phyloP scores from a whole-genome alignment of 2,888 invertebrate species.

The Scaptodrosophila latifasciaeformis region DNA sequence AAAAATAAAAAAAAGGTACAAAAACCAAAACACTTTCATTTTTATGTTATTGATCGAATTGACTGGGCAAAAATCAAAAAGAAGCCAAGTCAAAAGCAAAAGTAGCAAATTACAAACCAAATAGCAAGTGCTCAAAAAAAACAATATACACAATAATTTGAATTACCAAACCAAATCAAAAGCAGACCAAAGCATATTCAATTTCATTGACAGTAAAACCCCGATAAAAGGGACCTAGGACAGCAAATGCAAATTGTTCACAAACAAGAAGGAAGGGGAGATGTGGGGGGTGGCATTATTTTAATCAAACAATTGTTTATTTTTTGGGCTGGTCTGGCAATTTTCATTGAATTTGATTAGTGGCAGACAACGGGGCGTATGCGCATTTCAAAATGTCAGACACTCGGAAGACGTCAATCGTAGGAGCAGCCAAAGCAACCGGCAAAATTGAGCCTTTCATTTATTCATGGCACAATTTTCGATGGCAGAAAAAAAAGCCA shows the following conservation, averaged over 20 bases:
- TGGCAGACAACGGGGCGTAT: conserved; percentile 36
- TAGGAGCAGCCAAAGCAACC: conserved; percentile 1
- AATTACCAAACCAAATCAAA: too few species aligned
- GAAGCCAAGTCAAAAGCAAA: conserved; percentile 16
- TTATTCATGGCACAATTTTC: conserved; percentile 34
- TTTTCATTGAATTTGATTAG: conserved; percentile 20
- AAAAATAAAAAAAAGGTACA: conserved; percentile 42
- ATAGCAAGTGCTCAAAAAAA: conserved; percentile 25
- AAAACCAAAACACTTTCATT: conserved; percentile 57
- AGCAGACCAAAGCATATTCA: too few species aligned
- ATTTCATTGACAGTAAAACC: too few species aligned
- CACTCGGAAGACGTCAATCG: conserved; percentile 19
- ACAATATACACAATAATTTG: too few species aligned
- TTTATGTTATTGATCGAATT: conserved; percentile 37
- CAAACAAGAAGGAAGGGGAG: too few species aligned
- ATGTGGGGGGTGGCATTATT: conserved; percentile 5
- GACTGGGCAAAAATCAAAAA: conserved; percentile 27
- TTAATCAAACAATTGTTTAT: conserved; percentile 42
- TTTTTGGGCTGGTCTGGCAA: conserved; percentile 6
- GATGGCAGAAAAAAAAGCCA: too few species aligned
- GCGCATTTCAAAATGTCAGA: conserved; percentile 39
- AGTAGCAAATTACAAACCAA: conserved; percentile 21
- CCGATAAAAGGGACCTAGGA: too few species aligned
- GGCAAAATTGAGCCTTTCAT: conserved; percentile 27
- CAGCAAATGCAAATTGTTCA: too few species aligned